phyloP scores from a whole-genome alignment of 1,140 invertebrate genomes.

The Drosophila pallidifrons region DNA sequence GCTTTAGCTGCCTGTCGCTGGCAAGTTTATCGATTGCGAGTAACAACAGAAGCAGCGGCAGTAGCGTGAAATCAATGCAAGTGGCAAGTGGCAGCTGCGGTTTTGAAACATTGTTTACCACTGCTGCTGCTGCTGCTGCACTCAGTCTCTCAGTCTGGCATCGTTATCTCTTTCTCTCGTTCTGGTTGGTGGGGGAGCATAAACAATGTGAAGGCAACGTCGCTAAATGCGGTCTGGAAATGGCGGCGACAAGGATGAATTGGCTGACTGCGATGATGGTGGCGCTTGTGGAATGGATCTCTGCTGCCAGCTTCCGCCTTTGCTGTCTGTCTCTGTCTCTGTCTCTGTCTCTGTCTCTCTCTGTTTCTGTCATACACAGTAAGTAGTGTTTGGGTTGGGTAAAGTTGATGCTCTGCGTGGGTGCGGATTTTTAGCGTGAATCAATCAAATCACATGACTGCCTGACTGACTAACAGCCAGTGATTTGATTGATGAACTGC shows the following conservation, averaged over 20 bases:
- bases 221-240: slow-evolving; percentile 45
- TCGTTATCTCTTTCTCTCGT: slow-evolving; percentile 10
- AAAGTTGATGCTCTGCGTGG: slow-evolving; percentile 26
- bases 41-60: background rate
- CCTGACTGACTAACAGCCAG: slow-evolving; percentile 81
- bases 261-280: slow-evolving; percentile 14
- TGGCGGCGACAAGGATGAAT: slow-evolving; percentile 55
- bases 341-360: too few relatives aligned
- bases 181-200: slow-evolving; percentile 17
- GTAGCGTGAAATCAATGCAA: slow-evolving; percentile 64
- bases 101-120: slow-evolving; percentile 65
- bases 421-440: slow-evolving; percentile 78
- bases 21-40: slow-evolving; percentile 39
- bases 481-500: slow-evolving; percentile 83
- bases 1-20: slow-evolving; percentile 44
- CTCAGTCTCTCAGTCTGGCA: slow-evolving; percentile 10
- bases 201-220: slow-evolving; percentile 52
- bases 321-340: too few relatives aligned
- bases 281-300: too few relatives aligned
- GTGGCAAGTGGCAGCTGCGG: slow-evolving; percentile 62
- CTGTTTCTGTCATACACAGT: background rate
- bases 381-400: slow-evolving; percentile 11
- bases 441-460: slow-evolving; percentile 84
- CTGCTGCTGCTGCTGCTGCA: slow-evolving; percentile 29
- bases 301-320: too few relatives aligned